phyloP scores from a whole-genome alignment of 2,888 invertebrate genomes.

The Platycheirus albimanus region DNA sequence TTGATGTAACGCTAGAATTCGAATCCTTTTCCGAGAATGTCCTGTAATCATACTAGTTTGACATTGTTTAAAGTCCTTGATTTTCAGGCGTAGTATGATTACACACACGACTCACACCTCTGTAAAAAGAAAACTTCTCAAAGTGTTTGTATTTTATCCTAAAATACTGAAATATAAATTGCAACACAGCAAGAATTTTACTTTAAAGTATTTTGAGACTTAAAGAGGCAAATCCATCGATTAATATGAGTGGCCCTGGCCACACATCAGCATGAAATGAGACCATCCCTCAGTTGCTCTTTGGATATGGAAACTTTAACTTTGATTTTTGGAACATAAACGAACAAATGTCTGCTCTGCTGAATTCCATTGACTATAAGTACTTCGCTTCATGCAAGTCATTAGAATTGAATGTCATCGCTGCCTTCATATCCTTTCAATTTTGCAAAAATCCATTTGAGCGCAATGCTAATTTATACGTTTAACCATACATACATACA shows the following conservation, averaged over 20 bases:
- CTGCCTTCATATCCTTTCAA: conserved; percentile 27
- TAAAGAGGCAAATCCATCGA: conserved; percentile 20
- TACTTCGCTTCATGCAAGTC: conserved; percentile 35
- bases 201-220: conserved; percentile 3
- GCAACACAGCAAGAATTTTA: not conserved
- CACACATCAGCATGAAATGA: not conserved
- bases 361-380: conserved; percentile 29
- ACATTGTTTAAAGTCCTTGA: conserved; percentile 6
- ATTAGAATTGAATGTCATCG: conserved; percentile 39
- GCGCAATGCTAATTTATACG: conserved; percentile 40
- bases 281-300: too few relatives aligned
- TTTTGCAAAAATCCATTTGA: conserved; percentile 41
- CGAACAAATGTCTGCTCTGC: conserved; percentile 5
- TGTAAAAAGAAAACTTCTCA: conserved; percentile 19
- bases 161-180: not conserved
- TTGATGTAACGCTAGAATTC: not conserved
- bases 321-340: too few relatives aligned
- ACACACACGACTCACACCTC: conserved; percentile 15
- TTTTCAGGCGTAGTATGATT: conserved; percentile 1
- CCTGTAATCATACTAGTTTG: conserved; percentile 33
- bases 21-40: conserved; percentile 9
- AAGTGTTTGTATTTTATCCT: conserved; percentile 15
- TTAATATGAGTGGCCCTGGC: conserved; percentile 1
- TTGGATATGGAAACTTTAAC: too few relatives aligned
- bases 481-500: too few relatives aligned